Evolutionary conservation across 2,888 invertebrate genomes (phyloP).

Genomic region (Coelinius sp.): DNA sequence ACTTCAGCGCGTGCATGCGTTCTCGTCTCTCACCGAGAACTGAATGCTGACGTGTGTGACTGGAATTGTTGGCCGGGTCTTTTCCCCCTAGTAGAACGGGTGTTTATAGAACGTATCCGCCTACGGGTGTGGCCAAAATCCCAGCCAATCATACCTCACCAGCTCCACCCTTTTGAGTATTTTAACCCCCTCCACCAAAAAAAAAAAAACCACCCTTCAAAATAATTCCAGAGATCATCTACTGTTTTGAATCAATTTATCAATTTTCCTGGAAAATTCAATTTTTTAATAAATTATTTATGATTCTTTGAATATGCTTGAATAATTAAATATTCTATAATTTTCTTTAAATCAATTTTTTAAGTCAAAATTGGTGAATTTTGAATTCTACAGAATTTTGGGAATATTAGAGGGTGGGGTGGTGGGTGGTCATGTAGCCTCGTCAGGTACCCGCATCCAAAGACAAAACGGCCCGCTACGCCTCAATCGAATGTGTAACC

Average conservation of each 20-base stretch:
- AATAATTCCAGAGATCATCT: no score
- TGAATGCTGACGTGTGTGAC: constrained; percentile 52
- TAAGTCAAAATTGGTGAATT: no score
- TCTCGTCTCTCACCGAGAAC: constrained; percentile 63
- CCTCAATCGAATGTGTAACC: constrained; percentile 64
- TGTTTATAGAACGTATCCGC: constrained; percentile 41
- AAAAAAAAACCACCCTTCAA: no score
- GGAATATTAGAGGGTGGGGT: no score
- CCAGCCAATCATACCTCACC: constrained; percentile 55
- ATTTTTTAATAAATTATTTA: no score
- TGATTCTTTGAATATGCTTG: no score
- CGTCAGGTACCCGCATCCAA: constrained; percentile 67
- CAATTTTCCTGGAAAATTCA: no score
- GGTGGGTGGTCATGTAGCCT: no score
- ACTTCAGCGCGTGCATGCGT: constrained; percentile 60
- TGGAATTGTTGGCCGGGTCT: constrained; percentile 26
- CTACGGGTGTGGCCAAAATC: constrained; percentile 62
- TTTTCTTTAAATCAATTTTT: no score
- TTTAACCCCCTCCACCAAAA: not conserved
- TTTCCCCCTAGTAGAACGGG: not conserved
- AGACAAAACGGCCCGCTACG: constrained; percentile 68
- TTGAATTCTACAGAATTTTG: no score
- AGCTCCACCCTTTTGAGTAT: constrained; percentile 30
- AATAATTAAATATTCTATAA: no score
- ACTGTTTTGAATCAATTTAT: not conserved